phyloP scores from a whole-genome alignment of 1,140 invertebrate genomes.

The Calosoma granatense region DNA sequence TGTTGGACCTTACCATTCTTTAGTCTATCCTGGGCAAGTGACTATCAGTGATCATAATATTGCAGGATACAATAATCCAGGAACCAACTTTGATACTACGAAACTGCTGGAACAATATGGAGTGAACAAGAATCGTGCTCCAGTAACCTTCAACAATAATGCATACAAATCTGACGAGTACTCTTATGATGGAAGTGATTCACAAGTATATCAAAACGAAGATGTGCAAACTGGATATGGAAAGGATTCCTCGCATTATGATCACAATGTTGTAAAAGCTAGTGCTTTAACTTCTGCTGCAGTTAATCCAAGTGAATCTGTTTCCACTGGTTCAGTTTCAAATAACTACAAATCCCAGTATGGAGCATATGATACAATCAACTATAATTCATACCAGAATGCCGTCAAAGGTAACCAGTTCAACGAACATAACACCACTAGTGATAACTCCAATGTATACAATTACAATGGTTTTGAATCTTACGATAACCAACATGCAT shows the following conservation, averaged over 20 bases:
- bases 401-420: not conserved
- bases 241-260: not conserved
- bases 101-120: not conserved
- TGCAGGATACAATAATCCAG: not conserved
- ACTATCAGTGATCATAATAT: too few relatives aligned
- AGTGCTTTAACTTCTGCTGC: not conserved
- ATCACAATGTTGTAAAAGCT: not conserved
- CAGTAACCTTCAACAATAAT: not conserved
- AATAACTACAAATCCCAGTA: not conserved
- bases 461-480: not conserved
- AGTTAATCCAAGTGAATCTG: not conserved
- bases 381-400: not conserved
- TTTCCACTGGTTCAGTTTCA: not conserved
- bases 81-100: not conserved
- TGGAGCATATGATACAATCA: not conserved
- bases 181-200: not conserved
- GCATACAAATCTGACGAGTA: not conserved
- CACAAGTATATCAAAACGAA: not conserved
- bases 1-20: too few relatives aligned
- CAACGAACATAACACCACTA: not conserved
- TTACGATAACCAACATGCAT: not conserved
- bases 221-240: not conserved
- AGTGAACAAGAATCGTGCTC: not conserved
- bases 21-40: too few relatives aligned
- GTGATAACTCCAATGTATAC: not conserved